phyloP scores from a whole-genome alignment of 1,140 invertebrate genomes.

The Aphelinus certus region DNA sequence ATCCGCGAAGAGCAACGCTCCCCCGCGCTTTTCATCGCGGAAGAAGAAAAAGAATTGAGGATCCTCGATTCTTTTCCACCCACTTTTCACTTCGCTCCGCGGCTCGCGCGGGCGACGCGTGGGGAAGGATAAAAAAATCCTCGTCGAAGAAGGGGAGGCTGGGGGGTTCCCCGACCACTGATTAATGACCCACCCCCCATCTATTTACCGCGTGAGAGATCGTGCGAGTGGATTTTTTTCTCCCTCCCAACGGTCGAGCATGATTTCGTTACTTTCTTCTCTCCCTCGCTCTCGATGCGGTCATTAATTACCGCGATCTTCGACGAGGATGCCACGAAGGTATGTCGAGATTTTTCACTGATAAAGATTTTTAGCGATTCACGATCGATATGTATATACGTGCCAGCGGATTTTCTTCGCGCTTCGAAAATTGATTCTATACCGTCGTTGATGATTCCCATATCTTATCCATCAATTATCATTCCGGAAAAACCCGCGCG shows the following conservation, averaged over 20 bases:
- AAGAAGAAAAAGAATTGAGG: too few species aligned
- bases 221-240: conserved; percentile 1
- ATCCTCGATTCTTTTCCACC: too few species aligned
- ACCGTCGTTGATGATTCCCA: too few species aligned
- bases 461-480: too few species aligned
- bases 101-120: too few species aligned
- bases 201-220: neutral
- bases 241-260: neutral
- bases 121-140: too few species aligned
- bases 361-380: conserved; percentile 1
- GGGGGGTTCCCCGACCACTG: neutral
- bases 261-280: conserved; percentile 28
- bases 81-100: too few species aligned
- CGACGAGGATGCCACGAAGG: neutral
- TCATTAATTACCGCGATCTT: conserved; percentile 23
- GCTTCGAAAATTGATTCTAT: too few species aligned
- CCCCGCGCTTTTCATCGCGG: neutral
- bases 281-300: neutral
- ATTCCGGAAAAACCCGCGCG: too few species aligned
- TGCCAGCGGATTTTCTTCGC: too few species aligned
- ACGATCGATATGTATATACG: neutral
- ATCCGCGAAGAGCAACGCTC: neutral
- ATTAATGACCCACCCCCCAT: conserved; percentile 29
- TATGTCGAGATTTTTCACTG: neutral
- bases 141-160: too few species aligned